phyloP scores from a whole-genome alignment of 2,888 invertebrate genomes.

The Ichneumoninae sp. region DNA sequence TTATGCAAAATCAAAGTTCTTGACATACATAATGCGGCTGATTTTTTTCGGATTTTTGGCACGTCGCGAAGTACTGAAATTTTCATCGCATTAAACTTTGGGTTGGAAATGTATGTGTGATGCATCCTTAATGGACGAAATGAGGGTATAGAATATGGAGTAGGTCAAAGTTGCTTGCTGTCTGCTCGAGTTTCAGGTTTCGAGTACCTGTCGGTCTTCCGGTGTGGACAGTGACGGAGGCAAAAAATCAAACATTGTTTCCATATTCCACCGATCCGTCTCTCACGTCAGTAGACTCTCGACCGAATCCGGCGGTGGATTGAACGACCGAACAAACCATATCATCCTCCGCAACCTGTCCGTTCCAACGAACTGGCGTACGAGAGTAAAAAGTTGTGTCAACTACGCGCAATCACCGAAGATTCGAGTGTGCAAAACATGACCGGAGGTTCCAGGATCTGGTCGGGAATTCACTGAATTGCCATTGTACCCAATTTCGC shows the following conservation, averaged over 20 bases:
- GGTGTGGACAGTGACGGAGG: neutral
- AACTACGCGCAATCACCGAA: neutral
- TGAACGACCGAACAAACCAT: neutral
- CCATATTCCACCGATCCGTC: neutral
- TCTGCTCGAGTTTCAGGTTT: neutral
- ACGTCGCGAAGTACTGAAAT: too few species aligned
- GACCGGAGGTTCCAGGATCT: too few species aligned
- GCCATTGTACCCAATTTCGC: too few species aligned
- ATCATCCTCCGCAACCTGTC: neutral
- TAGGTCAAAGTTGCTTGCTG: neutral
- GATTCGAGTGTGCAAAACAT: too few species aligned
- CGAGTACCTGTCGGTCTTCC: neutral
- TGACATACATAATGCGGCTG: too few species aligned
- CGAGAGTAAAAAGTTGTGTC: neutral
- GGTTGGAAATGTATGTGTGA: too few species aligned
- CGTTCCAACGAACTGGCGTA: neutral
- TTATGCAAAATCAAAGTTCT: too few species aligned
- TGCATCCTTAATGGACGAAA: neutral
- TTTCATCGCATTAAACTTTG: too few species aligned
- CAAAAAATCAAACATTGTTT: neutral
- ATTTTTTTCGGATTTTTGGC: too few species aligned
- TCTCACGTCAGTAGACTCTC: neutral
- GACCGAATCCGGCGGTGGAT: neutral
- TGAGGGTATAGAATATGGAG: too few species aligned
- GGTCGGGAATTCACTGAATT: too few species aligned